Evolutionary conservation across 1,140 invertebrate genomes (phyloP).

Genomic region (Ostrea denselamellosa): DNA sequence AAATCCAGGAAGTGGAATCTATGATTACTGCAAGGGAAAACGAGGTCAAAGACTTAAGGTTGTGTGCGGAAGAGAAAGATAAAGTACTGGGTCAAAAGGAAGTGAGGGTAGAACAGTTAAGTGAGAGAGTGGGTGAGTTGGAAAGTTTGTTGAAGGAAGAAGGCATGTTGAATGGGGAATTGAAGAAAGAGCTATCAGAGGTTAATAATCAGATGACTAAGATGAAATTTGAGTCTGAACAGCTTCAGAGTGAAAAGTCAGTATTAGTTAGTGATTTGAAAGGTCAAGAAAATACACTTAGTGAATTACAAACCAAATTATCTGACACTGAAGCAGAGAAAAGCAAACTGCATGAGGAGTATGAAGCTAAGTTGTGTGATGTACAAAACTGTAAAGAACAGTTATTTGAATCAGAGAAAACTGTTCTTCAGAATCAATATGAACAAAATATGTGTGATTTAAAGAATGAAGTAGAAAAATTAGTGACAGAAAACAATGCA

Average conservation of each 20-base stretch:
- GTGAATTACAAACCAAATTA: slow-evolving; percentile 15
- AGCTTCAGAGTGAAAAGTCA: slow-evolving; percentile 50
- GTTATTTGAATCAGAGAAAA: not conserved
- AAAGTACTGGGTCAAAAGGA: slow-evolving; percentile 46
- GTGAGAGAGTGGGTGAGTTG: slow-evolving; percentile 43
- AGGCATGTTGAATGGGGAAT: not conserved
- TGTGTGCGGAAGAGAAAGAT: slow-evolving; percentile 49
- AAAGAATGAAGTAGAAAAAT: slow-evolving; percentile 23
- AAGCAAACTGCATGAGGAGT: slow-evolving; percentile 27
- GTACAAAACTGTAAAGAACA: not conserved
- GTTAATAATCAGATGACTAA: not conserved
- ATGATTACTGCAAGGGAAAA: slow-evolving; percentile 37
- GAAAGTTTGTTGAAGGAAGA: slow-evolving; percentile 51
- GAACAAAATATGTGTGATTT: not conserved
- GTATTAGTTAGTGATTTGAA: not conserved
- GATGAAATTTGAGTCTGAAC: slow-evolving; percentile 33
- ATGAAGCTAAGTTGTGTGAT: not conserved
- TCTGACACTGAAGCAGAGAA: slow-evolving; percentile 37
- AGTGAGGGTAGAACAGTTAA: slow-evolving; percentile 30
- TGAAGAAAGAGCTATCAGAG: slow-evolving; percentile 17
- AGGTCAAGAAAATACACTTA: not conserved
- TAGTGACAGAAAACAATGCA: slow-evolving; percentile 17
- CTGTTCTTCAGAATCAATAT: slow-evolving; percentile 10
- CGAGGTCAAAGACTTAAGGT: slow-evolving; percentile 20
- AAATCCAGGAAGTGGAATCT: not conserved